Evolutionary conservation across 2,113 vertebrate species (phyloP).

Genomic region (Alligator sinensis): DNA sequence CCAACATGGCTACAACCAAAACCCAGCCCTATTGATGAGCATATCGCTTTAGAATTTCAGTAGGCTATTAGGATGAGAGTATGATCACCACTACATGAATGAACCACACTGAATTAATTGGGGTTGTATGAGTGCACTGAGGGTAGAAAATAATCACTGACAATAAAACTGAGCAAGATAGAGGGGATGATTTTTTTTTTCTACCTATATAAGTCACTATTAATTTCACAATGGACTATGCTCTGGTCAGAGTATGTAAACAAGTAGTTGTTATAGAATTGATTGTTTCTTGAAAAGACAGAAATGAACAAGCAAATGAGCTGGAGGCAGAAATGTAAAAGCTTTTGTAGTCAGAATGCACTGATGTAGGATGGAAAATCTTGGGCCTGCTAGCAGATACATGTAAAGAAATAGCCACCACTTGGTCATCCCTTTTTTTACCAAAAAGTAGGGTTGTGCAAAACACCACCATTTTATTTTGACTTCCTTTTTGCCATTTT

Average conservation of each 20-base stretch:
- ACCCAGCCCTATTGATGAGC: no score
- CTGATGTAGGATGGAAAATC: not conserved
- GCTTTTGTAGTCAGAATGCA: not conserved
- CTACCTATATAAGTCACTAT: not conserved
- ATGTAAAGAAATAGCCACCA: not conserved
- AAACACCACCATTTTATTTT: no score
- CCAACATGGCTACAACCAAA: no score
- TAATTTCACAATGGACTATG: not conserved
- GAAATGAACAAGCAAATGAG: not conserved
- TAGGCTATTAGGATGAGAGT: not conserved
- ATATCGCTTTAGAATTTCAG: not conserved
- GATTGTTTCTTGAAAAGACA: not conserved
- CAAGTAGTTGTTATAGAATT: not conserved
- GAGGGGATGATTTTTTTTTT: not conserved
- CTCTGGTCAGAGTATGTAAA: not conserved
- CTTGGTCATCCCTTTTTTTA: not conserved
- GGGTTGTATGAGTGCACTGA: not conserved
- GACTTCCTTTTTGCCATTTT: no score
- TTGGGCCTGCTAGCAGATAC: not conserved
- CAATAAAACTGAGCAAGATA: not conserved
- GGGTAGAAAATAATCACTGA: not conserved
- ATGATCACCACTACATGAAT: not conserved
- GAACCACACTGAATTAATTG: not conserved
- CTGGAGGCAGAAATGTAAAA: not conserved
- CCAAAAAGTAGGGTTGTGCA: not conserved